Evolutionary conservation across 1,140 invertebrate genomes (phyloP).

Genomic region (Cotesia glomerata): DNA sequence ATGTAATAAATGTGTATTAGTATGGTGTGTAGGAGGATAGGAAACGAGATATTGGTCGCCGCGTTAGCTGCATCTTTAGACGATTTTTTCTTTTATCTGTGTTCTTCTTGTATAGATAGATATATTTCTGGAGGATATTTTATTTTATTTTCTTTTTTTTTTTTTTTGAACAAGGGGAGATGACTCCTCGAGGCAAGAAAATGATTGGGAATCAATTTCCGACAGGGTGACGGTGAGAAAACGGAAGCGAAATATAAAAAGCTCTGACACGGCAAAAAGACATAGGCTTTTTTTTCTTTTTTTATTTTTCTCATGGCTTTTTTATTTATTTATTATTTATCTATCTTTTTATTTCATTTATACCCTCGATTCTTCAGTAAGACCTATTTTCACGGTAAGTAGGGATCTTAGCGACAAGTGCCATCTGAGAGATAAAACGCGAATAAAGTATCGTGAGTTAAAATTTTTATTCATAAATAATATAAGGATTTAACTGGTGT

Average conservation of each 20-base stretch:
- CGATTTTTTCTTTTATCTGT: background rate
- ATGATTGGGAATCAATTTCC: conserved; percentile 31
- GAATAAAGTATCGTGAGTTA: background rate
- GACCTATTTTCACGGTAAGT: background rate
- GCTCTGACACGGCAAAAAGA: background rate
- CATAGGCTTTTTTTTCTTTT: conserved; percentile 13
- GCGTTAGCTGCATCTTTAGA: background rate
- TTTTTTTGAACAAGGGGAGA: no score
- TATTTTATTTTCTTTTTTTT: no score
- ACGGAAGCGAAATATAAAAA: conserved; percentile 18
- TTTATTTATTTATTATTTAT: no score
- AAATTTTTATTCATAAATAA: background rate
- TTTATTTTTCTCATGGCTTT: background rate
- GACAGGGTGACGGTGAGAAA: conserved; percentile 8
- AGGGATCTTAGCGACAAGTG: background rate
- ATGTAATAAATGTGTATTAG: conserved; percentile 16
- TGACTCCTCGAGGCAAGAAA: conserved; percentile 1
- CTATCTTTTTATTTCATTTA: no score
- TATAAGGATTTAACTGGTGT: no score
- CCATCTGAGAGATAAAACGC: background rate
- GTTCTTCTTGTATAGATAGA: no score
- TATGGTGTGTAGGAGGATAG: conserved; percentile 11
- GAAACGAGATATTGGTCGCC: conserved; percentile 18
- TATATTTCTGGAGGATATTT: background rate
- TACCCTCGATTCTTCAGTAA: background rate